Evolutionary conservation across 2,113 vertebrate genomes (phyloP).

Genomic region (Carassius gibelio): DNA sequence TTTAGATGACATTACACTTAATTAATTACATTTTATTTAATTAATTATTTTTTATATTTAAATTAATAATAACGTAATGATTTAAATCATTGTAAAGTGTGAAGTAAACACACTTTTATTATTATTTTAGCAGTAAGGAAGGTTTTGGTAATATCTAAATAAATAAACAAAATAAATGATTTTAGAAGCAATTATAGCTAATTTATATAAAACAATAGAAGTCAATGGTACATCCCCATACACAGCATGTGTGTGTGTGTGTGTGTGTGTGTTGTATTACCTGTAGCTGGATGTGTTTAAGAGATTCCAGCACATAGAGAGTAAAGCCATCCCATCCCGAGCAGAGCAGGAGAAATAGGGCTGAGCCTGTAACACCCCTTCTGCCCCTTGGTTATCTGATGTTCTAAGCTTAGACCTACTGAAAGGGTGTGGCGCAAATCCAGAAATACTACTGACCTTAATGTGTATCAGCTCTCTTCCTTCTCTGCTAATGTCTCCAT

Average conservation of each 20-base stretch:
- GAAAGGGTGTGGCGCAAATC: no score
- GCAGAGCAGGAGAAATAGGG: conserved; percentile 74
- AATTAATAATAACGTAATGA: no score
- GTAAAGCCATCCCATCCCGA: conserved; percentile 68
- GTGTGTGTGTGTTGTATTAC: conserved; percentile 12
- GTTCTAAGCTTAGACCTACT: no score
- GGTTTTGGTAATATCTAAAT: no score
- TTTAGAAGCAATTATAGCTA: neutral
- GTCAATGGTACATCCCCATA: neutral
- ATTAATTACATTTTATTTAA: no score
- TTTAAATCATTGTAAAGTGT: no score
- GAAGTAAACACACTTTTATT: neutral
- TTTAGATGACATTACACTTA: no score
- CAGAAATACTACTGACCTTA: no score
- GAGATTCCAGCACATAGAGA: conserved; percentile 50
- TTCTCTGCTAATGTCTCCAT: no score
- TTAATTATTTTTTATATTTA: no score
- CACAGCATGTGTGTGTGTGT: neutral
- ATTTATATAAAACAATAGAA: neutral
- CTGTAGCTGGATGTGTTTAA: conserved; percentile 44
- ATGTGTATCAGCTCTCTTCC: no score
- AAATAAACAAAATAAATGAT: neutral
- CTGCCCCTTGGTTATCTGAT: no score
- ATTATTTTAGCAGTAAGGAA: neutral
- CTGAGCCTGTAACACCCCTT: conserved; percentile 53